Evolutionary conservation across 2,888 invertebrate species (phyloP).

Genomic region (Parnassius mnemosyne): DNA sequence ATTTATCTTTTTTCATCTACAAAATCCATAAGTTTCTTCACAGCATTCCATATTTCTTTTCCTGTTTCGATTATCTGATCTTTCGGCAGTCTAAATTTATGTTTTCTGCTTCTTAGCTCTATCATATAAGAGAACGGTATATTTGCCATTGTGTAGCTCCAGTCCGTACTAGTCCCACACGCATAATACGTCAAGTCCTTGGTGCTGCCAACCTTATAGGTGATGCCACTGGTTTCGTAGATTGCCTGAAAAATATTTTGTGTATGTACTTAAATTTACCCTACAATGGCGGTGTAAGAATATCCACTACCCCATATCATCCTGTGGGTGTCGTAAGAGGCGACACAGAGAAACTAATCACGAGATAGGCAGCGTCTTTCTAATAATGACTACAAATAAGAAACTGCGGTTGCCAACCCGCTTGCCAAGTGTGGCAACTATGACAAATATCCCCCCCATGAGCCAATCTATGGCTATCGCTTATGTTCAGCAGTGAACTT

Average conservation of each 20-base stretch:
- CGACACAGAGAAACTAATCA: too few relatives aligned
- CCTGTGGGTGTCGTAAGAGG: too few relatives aligned
- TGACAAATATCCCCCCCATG: too few relatives aligned
- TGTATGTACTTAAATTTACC: not conserved
- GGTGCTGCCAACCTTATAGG: conserved; percentile 68
- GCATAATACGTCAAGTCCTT: conserved; percentile 70
- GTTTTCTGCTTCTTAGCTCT: conserved; percentile 60
- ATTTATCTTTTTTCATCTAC: conserved; percentile 45
- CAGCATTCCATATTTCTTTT: conserved; percentile 58
- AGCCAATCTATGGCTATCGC: too few relatives aligned
- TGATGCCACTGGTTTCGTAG: conserved; percentile 57
- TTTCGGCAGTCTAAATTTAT: conserved; percentile 61
- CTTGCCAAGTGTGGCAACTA: too few relatives aligned
- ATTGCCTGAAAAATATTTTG: conserved; percentile 58
- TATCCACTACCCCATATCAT: too few relatives aligned
- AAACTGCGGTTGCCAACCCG: too few relatives aligned
- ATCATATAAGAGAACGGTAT: conserved; percentile 73
- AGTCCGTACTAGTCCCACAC: conserved; percentile 70
- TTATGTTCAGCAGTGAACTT: too few relatives aligned
- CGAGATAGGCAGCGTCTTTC: too few relatives aligned
- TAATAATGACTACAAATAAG: too few relatives aligned
- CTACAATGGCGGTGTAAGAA: too few relatives aligned
- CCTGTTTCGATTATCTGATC: conserved; percentile 64
- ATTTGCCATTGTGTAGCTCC: conserved; percentile 69
- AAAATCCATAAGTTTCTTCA: conserved; percentile 59